phyloP scores from a whole-genome alignment of 2,888 invertebrate genomes.

The Myopa testacea region DNA sequence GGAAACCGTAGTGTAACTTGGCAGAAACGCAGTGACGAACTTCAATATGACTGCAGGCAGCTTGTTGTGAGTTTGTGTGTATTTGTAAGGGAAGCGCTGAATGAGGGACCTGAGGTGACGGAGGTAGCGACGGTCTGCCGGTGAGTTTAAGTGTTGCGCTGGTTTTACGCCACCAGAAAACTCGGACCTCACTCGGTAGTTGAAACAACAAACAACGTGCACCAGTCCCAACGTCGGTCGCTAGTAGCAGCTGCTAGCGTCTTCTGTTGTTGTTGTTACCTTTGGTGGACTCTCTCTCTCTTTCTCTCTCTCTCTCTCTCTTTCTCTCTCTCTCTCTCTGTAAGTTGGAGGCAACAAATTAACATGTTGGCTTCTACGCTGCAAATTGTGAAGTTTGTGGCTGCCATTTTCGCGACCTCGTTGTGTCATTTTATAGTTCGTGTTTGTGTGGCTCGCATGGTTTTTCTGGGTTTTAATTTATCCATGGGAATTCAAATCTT shows the following conservation, averaged over 20 bases:
- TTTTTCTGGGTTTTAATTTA: neutral
- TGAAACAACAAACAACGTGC: constrained; percentile 17
- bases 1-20: constrained; percentile 28
- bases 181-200: constrained; percentile 22
- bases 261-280: too few relatives aligned
- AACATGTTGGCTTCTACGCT: constrained; percentile 1
- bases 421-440: neutral
- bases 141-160: neutral
- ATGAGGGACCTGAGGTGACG: neutral
- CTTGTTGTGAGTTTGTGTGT: constrained; percentile 36
- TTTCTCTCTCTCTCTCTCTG: too few relatives aligned
- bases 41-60: constrained; percentile 41
- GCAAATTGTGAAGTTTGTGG: neutral
- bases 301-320: neutral
- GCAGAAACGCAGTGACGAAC: constrained; percentile 39
- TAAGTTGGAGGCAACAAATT: neutral
- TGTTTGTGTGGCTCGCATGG: neutral
- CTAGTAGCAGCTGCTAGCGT: neutral
- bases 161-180: constrained; percentile 23
- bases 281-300: neutral
- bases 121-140: neutral
- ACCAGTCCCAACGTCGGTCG: neutral
- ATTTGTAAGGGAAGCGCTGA: constrained; percentile 29
- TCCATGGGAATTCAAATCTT: neutral
- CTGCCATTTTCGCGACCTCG: neutral